Base-by-base conservation (phyloP, 1,140 invertebrate species). In the Euwallacea fornicatus region DNA sequence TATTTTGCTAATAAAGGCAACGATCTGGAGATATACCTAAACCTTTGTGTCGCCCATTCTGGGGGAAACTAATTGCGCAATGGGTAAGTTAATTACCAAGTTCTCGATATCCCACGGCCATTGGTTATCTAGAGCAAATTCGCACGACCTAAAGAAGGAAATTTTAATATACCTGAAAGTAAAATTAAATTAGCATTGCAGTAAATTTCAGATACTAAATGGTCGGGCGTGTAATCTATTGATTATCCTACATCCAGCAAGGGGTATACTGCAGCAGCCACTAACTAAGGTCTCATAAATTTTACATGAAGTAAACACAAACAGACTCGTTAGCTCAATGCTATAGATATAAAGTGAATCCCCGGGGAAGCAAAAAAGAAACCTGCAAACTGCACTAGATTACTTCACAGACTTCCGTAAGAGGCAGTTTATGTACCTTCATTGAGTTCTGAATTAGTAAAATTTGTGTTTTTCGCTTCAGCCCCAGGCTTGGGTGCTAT, bases 301-400 rank as follows among this genome's bases (percentile, higher is more conserved):
- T 69, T 69, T 61, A 69, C 67, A 69, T 69, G 67, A 69, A 61
- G 67, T 33, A 63, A 69, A 69, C 67, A 69, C 67, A 62, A 69
- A 63, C 67, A 69, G 47, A 69, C 59, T 69, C 67, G 67, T 69
- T 69, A 63, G 50, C 67, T 61, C 43, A 42, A 63, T 41, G 67
- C 67, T 63, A 53, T 43, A 69, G 46, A 69, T 62, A 69, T 69
- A 42, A 13, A 69, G 55, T 16, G 55, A 69, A 60, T 61, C 56
- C 46, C 10, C 42, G 16, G 13, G 16, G 33, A 50, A 13, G 66
- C 54, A 46, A 61, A 59, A 54, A 58, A 65, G 41, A 66, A 61
- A 60, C 44, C 54, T 33, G 21, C 21, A 33, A 33, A 59, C 60
- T n/a, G 11, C 11, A 42, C 11, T n/a, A 43, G 60, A 42, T 62